Evolutionary conservation across 1,140 invertebrate species (phyloP).

Genomic region (Brachionus koreanus): DNA sequence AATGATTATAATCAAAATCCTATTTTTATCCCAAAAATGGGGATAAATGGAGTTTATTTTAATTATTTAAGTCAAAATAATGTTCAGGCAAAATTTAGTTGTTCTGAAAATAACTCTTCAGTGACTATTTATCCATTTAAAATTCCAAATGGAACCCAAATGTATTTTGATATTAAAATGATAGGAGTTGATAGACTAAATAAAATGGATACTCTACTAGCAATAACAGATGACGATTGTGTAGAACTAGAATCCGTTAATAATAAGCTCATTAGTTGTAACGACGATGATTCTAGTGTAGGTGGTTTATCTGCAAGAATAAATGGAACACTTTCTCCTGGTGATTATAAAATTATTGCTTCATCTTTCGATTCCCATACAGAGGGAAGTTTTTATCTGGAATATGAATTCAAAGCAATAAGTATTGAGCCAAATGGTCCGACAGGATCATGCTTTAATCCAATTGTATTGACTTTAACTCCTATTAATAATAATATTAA

Average conservation of each 20-base stretch:
- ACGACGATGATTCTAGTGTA: background rate
- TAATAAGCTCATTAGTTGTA: background rate
- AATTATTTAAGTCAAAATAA: background rate
- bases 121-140: background rate
- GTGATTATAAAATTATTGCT: conserved; percentile 12
- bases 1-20: background rate
- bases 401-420: background rate
- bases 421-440: background rate
- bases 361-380: background rate
- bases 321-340: background rate
- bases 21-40: background rate
- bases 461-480: background rate
- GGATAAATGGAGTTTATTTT: background rate
- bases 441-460: background rate
- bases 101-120: background rate
- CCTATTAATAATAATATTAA: background rate
- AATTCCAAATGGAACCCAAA: background rate
- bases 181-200: background rate
- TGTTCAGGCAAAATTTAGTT: background rate
- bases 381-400: background rate
- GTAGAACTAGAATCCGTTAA: background rate
- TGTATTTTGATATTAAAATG: background rate
- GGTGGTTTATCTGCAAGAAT: background rate
- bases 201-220: conserved; percentile 16
- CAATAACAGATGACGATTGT: background rate